These are phyloP conservation scores for Hirundo rustica DNA, from an alignment of 2,797 vertebrate species.

Conservation along the genomic window DNA sequence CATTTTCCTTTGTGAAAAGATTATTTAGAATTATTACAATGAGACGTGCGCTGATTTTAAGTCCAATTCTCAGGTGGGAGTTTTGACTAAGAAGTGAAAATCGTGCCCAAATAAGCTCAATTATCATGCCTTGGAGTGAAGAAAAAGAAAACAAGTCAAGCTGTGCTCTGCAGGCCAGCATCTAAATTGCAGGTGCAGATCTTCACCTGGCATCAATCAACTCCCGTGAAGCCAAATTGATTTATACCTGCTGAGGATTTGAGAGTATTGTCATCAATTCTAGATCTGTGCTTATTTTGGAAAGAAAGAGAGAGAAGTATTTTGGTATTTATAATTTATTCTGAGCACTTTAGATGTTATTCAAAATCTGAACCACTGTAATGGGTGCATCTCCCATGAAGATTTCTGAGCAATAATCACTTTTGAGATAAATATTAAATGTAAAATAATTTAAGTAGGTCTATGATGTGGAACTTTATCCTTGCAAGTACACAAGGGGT, in stretches of 20 bases:
- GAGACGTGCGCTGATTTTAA: background rate
- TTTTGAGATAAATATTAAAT: background rate
- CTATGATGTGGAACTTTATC: background rate
- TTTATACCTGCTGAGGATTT: conserved; percentile 30
- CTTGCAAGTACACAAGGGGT: background rate
- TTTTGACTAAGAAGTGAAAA: conserved; percentile 1
- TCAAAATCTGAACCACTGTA: background rate
- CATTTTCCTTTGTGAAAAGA: background rate
- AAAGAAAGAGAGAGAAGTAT: background rate
- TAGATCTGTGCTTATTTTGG: background rate
- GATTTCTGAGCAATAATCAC: background rate
- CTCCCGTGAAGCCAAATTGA: conserved; percentile 5
- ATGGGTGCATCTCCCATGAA: background rate
- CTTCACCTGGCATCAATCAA: conserved; percentile 18
- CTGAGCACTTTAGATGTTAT: background rate
- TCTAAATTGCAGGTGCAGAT: conserved; percentile 38
- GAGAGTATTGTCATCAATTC: background rate
- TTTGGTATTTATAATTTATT: conserved; percentile 11
- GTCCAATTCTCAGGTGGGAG: background rate
- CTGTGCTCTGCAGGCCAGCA: conserved; percentile 41
- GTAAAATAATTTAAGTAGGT: background rate
- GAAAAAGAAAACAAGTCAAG: conserved; percentile 44
- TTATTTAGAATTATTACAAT: background rate
- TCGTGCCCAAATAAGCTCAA: background rate
- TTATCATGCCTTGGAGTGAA: conserved; percentile 1